Evolutionary conservation across 2,113 vertebrate species (phyloP).

Genomic region (Gambusia affinis): DNA sequence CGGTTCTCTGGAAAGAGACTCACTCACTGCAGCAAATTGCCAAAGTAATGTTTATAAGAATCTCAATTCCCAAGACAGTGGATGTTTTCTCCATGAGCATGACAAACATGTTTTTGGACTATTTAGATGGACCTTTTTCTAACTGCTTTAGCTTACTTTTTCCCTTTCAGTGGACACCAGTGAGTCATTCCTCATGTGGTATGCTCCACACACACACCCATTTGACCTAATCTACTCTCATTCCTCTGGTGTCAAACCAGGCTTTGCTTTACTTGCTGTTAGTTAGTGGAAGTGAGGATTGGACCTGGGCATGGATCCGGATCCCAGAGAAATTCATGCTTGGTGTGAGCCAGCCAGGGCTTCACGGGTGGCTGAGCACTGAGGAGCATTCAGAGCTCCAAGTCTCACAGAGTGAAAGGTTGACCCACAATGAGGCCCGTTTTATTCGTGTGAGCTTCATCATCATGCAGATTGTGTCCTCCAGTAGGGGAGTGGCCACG

Average conservation of each 20-base stretch:
- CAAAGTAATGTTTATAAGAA: constrained; percentile 28
- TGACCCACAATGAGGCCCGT: constrained; percentile 70
- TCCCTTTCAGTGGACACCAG: constrained; percentile 3
- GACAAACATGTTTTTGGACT: background rate
- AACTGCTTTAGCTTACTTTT: background rate
- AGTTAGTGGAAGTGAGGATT: constrained; percentile 26
- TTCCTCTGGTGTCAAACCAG: constrained; percentile 1
- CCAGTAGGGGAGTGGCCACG: constrained; percentile 61
- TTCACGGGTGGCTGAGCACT: constrained; percentile 74
- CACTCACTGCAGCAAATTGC: constrained; percentile 9
- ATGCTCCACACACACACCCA: constrained; percentile 4
- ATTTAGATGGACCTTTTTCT: background rate
- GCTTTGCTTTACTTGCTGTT: constrained; percentile 30
- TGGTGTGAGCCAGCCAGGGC: constrained; percentile 51
- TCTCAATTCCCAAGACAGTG: background rate
- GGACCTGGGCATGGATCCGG: constrained; percentile 23
- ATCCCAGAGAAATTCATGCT: constrained; percentile 71
- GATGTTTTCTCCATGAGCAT: constrained; percentile 15
- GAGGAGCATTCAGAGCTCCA: constrained; percentile 65
- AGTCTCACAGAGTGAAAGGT: constrained; percentile 65
- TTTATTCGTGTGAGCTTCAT: constrained; percentile 67
- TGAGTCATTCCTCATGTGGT: constrained; percentile 21
- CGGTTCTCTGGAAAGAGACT: constrained; percentile 25
- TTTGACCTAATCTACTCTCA: constrained; percentile 7
- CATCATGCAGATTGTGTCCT: constrained; percentile 68